phyloP scores from a whole-genome alignment of 2,888 invertebrate genomes.

The Cephus rjabovi region DNA sequence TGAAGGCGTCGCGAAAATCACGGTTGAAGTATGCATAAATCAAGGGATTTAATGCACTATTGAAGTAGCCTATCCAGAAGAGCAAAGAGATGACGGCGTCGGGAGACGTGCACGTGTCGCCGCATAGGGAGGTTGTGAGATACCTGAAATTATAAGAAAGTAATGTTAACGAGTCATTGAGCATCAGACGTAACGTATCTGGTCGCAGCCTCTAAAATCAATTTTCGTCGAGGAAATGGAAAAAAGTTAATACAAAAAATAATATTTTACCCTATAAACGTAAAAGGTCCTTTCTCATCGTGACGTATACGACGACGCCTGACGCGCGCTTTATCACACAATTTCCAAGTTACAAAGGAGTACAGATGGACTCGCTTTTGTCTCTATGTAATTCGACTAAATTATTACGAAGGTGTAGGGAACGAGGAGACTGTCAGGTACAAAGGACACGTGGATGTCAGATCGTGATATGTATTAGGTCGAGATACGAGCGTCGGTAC shows the following conservation, averaged over 20 bases:
- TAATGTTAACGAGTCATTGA: not conserved
- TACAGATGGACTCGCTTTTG: not conserved
- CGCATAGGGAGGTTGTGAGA: slow-evolving; percentile 85
- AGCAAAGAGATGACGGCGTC: slow-evolving; percentile 76
- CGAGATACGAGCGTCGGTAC: not conserved
- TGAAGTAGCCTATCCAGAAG: slow-evolving; percentile 98
- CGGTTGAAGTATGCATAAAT: slow-evolving; percentile 97
- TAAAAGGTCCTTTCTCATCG: not conserved
- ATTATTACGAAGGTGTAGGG: not conserved
- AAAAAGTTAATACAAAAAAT: not conserved
- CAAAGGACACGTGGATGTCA: not conserved
- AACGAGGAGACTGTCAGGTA: not conserved
- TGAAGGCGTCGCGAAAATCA: slow-evolving; percentile 97
- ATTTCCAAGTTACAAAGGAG: not conserved
- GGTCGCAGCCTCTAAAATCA: not conserved
- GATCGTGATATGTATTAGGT: not conserved
- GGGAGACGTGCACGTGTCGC: slow-evolving; percentile 77
- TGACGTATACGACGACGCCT: not conserved
- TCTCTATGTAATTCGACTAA: not conserved
- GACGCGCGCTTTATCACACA: not conserved
- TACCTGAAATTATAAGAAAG: slow-evolving; percentile 73
- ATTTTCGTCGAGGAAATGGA: too few species aligned
- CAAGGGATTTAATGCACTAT: slow-evolving; percentile 93
- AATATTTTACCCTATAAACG: not conserved
- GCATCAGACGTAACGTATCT: not conserved